Evolutionary conservation across 2,888 invertebrate species (phyloP).

Genomic region (Eupithecia centaureata): DNA sequence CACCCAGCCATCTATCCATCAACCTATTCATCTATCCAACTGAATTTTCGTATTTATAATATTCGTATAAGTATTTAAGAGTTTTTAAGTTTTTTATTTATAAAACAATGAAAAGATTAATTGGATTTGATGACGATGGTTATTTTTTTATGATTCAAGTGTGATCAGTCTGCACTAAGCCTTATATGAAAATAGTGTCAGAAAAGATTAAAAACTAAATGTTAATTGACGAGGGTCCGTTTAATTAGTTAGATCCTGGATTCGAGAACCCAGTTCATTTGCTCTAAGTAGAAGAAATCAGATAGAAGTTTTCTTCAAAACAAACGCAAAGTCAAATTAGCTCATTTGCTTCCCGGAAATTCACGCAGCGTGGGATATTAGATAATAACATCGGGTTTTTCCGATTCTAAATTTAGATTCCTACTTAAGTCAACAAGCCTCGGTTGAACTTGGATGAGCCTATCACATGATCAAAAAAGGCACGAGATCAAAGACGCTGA

Average conservation of each 20-base stretch:
- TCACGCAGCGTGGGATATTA: background rate
- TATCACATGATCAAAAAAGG: conserved; percentile 5
- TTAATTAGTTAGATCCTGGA: conserved; percentile 23
- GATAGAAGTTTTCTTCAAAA: background rate
- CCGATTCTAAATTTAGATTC: background rate
- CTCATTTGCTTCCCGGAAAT: background rate
- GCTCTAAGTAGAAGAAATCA: conserved; percentile 4
- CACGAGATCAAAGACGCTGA: background rate
- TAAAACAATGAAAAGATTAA: too few relatives aligned
- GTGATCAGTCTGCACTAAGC: background rate
- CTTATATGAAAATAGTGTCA: conserved; percentile 55
- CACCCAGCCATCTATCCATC: too few relatives aligned
- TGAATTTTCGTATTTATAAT: too few relatives aligned
- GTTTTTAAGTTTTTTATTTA: too few relatives aligned
- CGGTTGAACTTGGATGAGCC: background rate
- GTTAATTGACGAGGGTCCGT: conserved; percentile 35
- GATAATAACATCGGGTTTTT: background rate
- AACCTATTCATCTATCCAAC: too few relatives aligned
- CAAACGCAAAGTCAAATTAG: background rate
- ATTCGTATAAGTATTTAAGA: too few relatives aligned
- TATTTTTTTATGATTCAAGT: too few relatives aligned
- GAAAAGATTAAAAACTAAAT: conserved; percentile 41
- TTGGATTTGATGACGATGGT: too few relatives aligned
- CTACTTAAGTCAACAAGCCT: background rate
- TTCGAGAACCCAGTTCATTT: conserved; percentile 1